Conservation (phyloP, 2,797 vertebrate genomes). For the Xenentodon cancila region DNA sequence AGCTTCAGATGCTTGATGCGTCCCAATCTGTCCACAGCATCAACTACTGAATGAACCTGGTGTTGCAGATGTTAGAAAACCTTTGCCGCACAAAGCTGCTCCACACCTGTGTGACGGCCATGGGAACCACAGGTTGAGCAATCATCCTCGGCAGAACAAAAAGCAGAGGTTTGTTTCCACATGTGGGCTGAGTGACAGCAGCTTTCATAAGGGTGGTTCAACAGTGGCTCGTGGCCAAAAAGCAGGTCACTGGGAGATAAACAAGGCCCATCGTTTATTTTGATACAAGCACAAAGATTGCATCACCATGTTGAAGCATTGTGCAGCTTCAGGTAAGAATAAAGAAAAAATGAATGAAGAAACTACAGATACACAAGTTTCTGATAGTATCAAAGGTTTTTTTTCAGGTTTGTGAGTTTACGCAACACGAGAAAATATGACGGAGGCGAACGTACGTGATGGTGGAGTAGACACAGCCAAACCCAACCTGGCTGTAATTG, state of each 20-base stretch:
- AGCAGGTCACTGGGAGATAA: background rate
- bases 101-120: background rate
- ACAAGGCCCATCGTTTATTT: background rate
- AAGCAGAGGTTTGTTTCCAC: slow-evolving; percentile 38
- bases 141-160: slow-evolving; percentile 1
- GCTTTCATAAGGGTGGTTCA: slow-evolving; percentile 38
- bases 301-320: background rate
- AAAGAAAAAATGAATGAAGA: background rate
- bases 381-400: too few species aligned
- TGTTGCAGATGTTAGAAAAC: too few species aligned
- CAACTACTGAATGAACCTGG: background rate
- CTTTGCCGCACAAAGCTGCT: background rate
- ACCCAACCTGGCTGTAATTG: slow-evolving; percentile 57
- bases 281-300: background rate
- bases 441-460: slow-evolving; percentile 34
- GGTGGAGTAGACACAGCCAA: slow-evolving; percentile 44
- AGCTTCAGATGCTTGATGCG: too few species aligned
- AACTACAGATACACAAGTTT: background rate
- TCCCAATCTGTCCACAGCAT: background rate
- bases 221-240: slow-evolving; percentile 11
- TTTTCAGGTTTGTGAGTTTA: background rate
- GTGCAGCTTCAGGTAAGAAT: background rate
- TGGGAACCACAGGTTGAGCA: slow-evolving; percentile 8
- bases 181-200: slow-evolving; percentile 25
- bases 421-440: slow-evolving; percentile 15